Conservation (phyloP, 2,113 vertebrate species). For the Perognathus longimembris region DNA sequence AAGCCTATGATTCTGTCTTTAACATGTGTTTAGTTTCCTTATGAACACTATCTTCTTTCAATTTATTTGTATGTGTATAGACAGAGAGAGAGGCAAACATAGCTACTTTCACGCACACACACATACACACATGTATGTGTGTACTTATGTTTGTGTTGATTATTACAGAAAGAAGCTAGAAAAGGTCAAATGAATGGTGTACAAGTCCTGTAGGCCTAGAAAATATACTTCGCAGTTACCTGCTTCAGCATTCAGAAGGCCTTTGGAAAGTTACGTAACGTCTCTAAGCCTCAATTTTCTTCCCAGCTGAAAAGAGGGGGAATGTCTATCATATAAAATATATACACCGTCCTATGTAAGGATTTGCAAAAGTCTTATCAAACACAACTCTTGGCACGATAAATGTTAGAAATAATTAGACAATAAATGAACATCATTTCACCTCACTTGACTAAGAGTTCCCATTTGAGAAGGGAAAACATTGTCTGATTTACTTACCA, state of each 20-base stretch:
- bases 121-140: neutral
- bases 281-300: neutral
- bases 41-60: no score
- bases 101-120: no score
- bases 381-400: neutral
- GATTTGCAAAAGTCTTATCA: conserved; percentile 16
- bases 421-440: neutral
- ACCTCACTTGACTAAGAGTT: neutral
- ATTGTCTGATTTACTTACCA: neutral
- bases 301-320: neutral
- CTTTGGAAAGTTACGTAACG: neutral
- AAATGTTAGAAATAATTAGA: conserved; percentile 1
- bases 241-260: neutral
- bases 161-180: no score
- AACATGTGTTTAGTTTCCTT: neutral
- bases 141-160: neutral
- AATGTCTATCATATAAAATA: neutral
- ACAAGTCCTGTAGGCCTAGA: neutral
- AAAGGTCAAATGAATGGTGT: no score
- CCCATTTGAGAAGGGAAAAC: neutral
- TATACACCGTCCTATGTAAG: neutral
- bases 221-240: neutral
- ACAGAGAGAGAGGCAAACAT: neutral
- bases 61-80: no score
- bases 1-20: neutral